Evolutionary conservation across 2,888 invertebrate species (phyloP).

Genomic region (Orchesella flavescens): DNA sequence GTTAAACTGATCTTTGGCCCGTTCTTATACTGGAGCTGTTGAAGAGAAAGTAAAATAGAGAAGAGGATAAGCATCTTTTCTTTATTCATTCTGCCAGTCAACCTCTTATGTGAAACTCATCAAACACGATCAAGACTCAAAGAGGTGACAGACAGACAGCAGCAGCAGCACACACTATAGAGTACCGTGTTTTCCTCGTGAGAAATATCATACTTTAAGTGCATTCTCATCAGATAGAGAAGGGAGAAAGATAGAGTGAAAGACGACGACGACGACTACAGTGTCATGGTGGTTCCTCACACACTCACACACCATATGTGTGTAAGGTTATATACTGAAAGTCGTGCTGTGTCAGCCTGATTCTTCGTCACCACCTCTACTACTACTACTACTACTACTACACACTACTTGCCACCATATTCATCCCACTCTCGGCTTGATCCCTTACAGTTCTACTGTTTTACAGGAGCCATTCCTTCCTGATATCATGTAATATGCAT

Average conservation of each 20-base stretch:
- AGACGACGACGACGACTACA: background rate
- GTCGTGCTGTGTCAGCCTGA: constrained; percentile 46
- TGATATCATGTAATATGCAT: constrained; percentile 18
- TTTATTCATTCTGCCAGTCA: constrained; percentile 44
- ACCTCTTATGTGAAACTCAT: constrained; percentile 32
- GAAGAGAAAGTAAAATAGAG: no score
- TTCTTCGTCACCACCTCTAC: constrained; percentile 43
- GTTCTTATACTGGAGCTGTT: no score
- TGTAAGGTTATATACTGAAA: constrained; percentile 16
- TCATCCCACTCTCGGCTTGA: constrained; percentile 29
- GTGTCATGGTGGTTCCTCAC: no score
- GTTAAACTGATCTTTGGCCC: no score
- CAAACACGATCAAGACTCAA: constrained; percentile 28
- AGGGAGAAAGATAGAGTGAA: background rate
- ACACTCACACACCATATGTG: background rate
- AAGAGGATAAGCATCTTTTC: constrained; percentile 8
- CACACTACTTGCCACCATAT: no score
- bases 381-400: no score
- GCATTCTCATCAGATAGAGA: background rate
- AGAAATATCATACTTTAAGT: background rate
- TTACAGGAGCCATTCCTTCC: no score
- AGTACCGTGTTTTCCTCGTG: background rate
- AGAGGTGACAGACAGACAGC: constrained; percentile 29
- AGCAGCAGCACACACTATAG: constrained; percentile 2
- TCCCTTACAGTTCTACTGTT: background rate